Conservation (phyloP, 2,113 vertebrate genomes). For the Australoheros scitulus region DNA sequence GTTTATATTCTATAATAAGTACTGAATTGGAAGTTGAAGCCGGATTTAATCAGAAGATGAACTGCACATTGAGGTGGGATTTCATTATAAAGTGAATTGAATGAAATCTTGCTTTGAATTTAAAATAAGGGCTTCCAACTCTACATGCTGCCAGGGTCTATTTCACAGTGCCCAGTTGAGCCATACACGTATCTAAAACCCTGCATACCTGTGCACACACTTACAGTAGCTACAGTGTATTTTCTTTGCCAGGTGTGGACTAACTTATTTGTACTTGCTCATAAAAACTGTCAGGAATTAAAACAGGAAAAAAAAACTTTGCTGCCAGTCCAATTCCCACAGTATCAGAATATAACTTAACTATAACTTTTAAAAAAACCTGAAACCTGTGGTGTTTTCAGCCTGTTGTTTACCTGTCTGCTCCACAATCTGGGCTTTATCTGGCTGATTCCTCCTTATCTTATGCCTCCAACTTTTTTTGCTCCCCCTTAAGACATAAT, state of each 20-base stretch:
- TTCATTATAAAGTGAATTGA: slow-evolving; percentile 28
- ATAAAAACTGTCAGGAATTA: not conserved
- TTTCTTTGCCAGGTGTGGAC: slow-evolving; percentile 59
- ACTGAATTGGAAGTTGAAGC: slow-evolving; percentile 43
- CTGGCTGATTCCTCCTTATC: too few species aligned
- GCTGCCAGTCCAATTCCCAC: not conserved
- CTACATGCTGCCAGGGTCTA: slow-evolving; percentile 11
- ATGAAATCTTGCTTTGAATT: slow-evolving; percentile 30
- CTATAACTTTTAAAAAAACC: not conserved
- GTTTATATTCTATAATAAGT: slow-evolving; percentile 11
- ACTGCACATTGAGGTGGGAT: slow-evolving; percentile 23
- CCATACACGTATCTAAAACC: slow-evolving; percentile 28
- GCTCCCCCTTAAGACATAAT: too few species aligned
- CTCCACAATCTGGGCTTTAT: not conserved
- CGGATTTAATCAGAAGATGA: slow-evolving; percentile 40
- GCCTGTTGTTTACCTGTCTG: not conserved
- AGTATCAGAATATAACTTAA: not conserved
- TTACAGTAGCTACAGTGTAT: slow-evolving; percentile 43
- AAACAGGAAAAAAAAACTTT: not conserved
- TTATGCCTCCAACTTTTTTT: too few species aligned
- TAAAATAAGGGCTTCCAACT: slow-evolving; percentile 27
- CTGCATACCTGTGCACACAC: slow-evolving; percentile 34
- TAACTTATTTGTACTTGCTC: slow-evolving; percentile 26
- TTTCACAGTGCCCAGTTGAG: slow-evolving; percentile 60
- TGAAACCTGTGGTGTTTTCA: not conserved